phyloP scores from a whole-genome alignment of 2,113 vertebrate genomes.

The Falcunculus frontatus region DNA sequence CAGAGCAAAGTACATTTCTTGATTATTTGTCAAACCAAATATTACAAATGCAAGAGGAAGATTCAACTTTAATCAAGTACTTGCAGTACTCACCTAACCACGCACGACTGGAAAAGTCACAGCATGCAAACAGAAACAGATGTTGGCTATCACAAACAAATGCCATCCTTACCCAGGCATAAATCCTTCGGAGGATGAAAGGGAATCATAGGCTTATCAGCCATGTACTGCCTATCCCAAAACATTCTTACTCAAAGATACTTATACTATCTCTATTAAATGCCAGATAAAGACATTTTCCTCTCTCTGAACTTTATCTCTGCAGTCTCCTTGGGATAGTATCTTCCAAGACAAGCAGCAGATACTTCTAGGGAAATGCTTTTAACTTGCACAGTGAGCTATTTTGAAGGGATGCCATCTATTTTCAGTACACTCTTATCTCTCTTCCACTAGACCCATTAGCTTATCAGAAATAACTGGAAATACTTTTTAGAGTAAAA shows the following conservation, averaged over 20 bases:
- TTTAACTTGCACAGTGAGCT: not conserved
- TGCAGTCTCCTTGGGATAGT: not conserved
- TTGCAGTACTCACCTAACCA: not conserved
- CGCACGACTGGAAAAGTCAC: not conserved
- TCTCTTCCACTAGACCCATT: not conserved
- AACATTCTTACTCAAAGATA: not conserved
- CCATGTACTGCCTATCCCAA: not conserved
- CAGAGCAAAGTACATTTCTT: not conserved
- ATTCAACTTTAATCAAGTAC: not conserved
- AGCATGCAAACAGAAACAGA: not conserved
- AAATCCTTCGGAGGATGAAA: not conserved
- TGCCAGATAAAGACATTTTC: slow-evolving; percentile 4
- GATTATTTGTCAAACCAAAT: not conserved
- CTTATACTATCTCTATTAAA: not conserved
- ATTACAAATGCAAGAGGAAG: not conserved
- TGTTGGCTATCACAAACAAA: not conserved
- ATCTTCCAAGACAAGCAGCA: not conserved
- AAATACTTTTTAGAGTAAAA: not conserved
- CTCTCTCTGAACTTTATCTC: not conserved
- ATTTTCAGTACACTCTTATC: not conserved
- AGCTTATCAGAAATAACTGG: not conserved
- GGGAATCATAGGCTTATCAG: not conserved
- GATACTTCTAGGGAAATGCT: not conserved
- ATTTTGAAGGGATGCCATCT: not conserved
- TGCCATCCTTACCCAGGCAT: not conserved